Conservation (phyloP, 2,888 invertebrate species). For the Drosophila ustulata region DNA sequence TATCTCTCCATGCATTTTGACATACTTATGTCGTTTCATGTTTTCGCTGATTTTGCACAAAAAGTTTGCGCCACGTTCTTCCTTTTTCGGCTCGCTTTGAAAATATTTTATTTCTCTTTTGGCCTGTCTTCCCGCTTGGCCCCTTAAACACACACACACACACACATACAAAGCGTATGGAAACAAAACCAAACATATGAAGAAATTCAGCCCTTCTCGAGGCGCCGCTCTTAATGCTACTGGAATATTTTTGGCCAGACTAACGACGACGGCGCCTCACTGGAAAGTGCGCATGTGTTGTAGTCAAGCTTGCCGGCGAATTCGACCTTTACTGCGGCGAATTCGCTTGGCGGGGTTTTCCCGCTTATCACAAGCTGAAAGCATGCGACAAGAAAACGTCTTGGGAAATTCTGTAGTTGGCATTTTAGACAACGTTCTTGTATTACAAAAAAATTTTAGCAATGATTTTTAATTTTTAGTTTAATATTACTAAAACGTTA, state of each 20-base stretch:
- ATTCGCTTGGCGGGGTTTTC: conserved; percentile 38
- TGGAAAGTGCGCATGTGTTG: conserved; percentile 74
- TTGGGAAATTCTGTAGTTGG: not conserved
- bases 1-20: conserved; percentile 76
- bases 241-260: conserved; percentile 43
- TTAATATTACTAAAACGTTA: no score
- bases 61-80: conserved; percentile 65
- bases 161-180: not conserved
- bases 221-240: conserved; percentile 58
- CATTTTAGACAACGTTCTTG: not conserved
- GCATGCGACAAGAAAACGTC: not conserved
- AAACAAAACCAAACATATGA: conserved; percentile 10
- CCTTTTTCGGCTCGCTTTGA: conserved; percentile 53
- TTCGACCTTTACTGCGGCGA: conserved; percentile 46
- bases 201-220: conserved; percentile 32
- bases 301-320: conserved; percentile 19
- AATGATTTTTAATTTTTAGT: no score
- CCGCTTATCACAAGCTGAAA: not conserved
- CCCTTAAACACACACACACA: not conserved
- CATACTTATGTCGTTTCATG: conserved; percentile 80
- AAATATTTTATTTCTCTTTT: conserved; percentile 62
- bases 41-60: conserved; percentile 80
- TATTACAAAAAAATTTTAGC: not conserved
- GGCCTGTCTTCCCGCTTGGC: conserved; percentile 1
- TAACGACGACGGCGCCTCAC: conserved; percentile 23